Evolutionary conservation across 2,888 invertebrate genomes (phyloP).

Genomic region (Oscheius sp.): DNA sequence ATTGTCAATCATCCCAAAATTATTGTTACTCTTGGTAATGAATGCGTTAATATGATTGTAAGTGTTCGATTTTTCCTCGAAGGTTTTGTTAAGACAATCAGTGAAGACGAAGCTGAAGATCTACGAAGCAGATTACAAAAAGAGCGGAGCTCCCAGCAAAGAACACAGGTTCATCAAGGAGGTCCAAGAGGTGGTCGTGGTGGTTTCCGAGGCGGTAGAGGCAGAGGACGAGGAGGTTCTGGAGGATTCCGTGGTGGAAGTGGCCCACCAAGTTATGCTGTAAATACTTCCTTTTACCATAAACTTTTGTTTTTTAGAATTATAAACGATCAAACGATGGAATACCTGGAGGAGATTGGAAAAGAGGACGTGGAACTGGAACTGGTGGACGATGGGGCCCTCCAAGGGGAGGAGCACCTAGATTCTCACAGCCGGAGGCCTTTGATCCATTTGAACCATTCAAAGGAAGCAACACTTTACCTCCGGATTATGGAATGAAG

Average conservation of each 20-base stretch:
- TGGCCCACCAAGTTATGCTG: neutral
- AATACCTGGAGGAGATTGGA: too few relatives aligned
- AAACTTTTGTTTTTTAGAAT: neutral
- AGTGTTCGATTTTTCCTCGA: neutral
- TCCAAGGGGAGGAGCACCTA: neutral
- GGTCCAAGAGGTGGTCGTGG: neutral
- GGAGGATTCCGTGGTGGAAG: constrained; percentile 7
- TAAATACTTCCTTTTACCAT: too few relatives aligned
- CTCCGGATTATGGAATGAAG: constrained; percentile 39
- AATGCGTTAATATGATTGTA: constrained; percentile 33
- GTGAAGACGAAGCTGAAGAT: constrained; percentile 32
- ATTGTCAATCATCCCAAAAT: constrained; percentile 59
- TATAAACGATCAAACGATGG: constrained; percentile 23
- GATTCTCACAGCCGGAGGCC: constrained; percentile 11
- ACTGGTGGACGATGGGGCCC: neutral
- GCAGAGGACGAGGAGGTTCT: constrained; percentile 10
- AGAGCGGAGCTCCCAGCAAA: constrained; percentile 6
- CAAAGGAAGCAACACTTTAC: constrained; percentile 41
- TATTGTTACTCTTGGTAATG: constrained; percentile 48
- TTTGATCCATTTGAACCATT: constrained; percentile 61
- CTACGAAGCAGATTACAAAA: constrained; percentile 16
- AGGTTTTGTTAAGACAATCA: constrained; percentile 31
- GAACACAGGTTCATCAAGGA: neutral
- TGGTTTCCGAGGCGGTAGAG: neutral
- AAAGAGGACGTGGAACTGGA: neutral